Conservation (phyloP, 2,888 invertebrate species). For the Onchidella celtica region DNA sequence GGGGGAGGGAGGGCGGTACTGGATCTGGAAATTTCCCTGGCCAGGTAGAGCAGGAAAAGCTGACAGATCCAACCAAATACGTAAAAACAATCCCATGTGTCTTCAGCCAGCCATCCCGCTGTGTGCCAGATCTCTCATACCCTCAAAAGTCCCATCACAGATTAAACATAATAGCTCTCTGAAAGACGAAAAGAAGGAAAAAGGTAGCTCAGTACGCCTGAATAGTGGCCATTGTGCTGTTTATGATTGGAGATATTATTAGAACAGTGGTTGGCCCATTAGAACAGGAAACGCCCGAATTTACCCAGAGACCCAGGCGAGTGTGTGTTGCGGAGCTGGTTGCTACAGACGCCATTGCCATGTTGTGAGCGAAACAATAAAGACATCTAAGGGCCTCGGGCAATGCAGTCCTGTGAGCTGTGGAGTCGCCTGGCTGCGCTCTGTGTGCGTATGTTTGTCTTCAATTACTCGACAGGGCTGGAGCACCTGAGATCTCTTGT, state of each 20-base stretch:
- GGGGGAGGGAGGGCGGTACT: too few relatives aligned
- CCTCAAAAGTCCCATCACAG: too few relatives aligned
- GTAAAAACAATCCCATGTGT: too few relatives aligned
- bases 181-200: too few relatives aligned
- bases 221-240: background rate
- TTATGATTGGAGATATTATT: conserved; percentile 18
- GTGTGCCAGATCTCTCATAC: too few relatives aligned
- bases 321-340: conserved; percentile 33
- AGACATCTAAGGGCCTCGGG: conserved; percentile 23
- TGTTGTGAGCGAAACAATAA: conserved; percentile 27
- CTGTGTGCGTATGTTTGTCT: conserved; percentile 16
- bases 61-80: too few relatives aligned
- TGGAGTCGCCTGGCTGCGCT: background rate
- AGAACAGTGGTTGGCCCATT: conserved; percentile 21
- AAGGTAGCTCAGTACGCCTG: too few relatives aligned
- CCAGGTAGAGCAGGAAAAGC: too few relatives aligned
- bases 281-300: conserved; percentile 48
- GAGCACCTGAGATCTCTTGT: conserved; percentile 40
- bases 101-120: too few relatives aligned
- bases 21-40: too few relatives aligned
- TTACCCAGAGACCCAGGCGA: conserved; percentile 43
- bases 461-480: conserved; percentile 16
- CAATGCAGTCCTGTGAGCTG: background rate
- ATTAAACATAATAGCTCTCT: too few relatives aligned
- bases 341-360: conserved; percentile 34